Percentiles rank a stretch among this genome's conserved stretches.
phyloP scores from a whole-genome alignment of 2,113 vertebrate genomes.

The Ptychochromis oligacanthus region DNA sequence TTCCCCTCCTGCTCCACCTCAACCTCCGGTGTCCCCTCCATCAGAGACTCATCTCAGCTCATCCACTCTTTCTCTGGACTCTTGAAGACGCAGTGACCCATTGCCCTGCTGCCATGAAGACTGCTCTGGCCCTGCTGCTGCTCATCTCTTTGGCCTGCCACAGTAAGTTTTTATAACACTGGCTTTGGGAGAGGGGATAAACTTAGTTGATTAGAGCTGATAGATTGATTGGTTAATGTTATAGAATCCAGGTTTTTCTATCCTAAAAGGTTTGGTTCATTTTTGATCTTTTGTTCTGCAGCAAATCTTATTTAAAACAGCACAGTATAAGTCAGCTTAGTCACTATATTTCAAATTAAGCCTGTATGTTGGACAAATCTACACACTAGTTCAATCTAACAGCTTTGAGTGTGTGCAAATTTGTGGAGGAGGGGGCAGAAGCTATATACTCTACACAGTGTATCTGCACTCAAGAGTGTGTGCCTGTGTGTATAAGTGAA shows the following conservation, averaged over 20 bases:
- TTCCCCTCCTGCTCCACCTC: slow-evolving; percentile 28
- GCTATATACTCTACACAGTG: not conserved
- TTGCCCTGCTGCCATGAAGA: slow-evolving; percentile 74
- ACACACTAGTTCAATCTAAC: too few relatives aligned
- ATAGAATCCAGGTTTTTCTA: too few relatives aligned
- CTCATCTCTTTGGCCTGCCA: slow-evolving; percentile 73
- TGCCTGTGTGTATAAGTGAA: not conserved
- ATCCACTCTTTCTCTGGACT: slow-evolving; percentile 39
- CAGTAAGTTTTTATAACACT: slow-evolving; percentile 77
- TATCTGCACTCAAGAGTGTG: not conserved
- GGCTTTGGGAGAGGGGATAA: not conserved
- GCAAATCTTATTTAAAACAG: not conserved
- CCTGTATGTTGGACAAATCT: not conserved
- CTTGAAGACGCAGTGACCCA: slow-evolving; percentile 25
- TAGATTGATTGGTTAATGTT: not conserved
- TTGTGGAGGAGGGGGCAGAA: not conserved
- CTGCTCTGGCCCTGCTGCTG: slow-evolving; percentile 74
- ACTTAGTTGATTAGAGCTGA: not conserved
- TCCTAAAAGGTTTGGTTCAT: too few relatives aligned
- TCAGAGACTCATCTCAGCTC: slow-evolving; percentile 16
- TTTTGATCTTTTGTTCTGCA: not conserved
- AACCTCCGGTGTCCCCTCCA: not conserved
- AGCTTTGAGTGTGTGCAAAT: not conserved
- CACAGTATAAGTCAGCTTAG: not conserved
- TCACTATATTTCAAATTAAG: not conserved